Percentiles rank a stretch among this genome's conserved stretches.
Conservation (phyloP, 2,888 invertebrate genomes). For the Athrips mouffetella region DNA sequence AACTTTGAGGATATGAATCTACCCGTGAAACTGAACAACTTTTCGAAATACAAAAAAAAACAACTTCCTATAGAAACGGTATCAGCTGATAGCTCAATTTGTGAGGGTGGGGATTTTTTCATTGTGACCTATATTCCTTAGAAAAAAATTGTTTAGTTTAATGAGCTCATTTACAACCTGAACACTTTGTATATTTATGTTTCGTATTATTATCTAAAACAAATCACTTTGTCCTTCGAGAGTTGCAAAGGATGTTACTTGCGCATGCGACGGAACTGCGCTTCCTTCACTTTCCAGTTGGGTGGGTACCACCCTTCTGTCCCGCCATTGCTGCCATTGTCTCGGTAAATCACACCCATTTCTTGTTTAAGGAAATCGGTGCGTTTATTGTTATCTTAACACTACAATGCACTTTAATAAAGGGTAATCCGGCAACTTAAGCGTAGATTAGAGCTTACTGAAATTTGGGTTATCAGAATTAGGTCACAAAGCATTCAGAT, state of each 20-base stretch:
- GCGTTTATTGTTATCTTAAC: not conserved
- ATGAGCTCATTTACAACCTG: too few species aligned
- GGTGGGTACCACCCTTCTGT: slow-evolving; percentile 37
- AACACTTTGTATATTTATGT: too few species aligned
- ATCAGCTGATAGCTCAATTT: too few species aligned
- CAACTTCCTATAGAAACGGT: too few species aligned
- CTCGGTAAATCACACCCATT: not conserved
- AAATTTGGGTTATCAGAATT: not conserved
- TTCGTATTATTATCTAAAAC: too few species aligned
- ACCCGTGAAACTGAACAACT: too few species aligned
- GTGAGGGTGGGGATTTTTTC: too few species aligned
- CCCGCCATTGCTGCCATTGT: slow-evolving; percentile 15
- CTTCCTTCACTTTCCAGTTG: slow-evolving; percentile 59
- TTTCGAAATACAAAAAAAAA: too few species aligned
- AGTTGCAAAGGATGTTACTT: slow-evolving; percentile 23
- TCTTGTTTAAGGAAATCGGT: slow-evolving; percentile 7
- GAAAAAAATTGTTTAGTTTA: too few species aligned
- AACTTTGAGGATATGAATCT: too few species aligned
- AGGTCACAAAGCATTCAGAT: too few species aligned
- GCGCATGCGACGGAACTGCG: slow-evolving; percentile 53
- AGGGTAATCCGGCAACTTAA: not conserved
- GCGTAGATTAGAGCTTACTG: not conserved
- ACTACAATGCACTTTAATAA: not conserved
- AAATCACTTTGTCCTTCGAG: slow-evolving; percentile 27
- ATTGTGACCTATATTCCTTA: too few species aligned